Conservation (phyloP, 2,797 vertebrate genomes). For the Notolabrus celidotus region DNA sequence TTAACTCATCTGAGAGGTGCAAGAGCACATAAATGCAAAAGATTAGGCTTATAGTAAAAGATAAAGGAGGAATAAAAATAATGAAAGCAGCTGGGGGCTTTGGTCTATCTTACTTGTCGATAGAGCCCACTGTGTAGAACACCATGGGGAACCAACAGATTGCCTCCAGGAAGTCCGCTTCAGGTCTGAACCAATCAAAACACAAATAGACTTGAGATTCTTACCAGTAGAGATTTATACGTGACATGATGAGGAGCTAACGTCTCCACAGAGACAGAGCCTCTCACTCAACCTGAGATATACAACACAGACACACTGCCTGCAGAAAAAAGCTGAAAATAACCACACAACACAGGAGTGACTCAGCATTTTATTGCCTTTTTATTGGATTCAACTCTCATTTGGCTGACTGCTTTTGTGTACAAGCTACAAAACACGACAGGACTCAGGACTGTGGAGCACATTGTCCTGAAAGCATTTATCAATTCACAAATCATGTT, state of each 20-base stretch:
- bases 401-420: constrained; percentile 62
- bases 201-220: constrained; percentile 57
- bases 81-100: constrained; percentile 12
- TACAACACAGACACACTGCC: constrained; percentile 57
- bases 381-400: constrained; percentile 79
- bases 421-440: constrained; percentile 56
- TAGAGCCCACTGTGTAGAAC: constrained; percentile 90
- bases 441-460: constrained; percentile 28
- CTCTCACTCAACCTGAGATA: constrained; percentile 47
- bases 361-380: constrained; percentile 81
- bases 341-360: constrained; percentile 69
- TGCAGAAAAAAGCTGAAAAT: constrained; percentile 65
- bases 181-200: constrained; percentile 83
- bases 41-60: neutral
- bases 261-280: constrained; percentile 43
- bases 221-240: constrained; percentile 38
- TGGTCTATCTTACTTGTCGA: constrained; percentile 86
- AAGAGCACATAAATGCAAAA: neutral
- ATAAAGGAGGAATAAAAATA: neutral
- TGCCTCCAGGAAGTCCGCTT: constrained; percentile 89
- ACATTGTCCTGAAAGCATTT: constrained; percentile 64
- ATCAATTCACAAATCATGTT: constrained; percentile 68
- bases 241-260: constrained; percentile 44
- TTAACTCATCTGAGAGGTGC: neutral
- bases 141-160: constrained; percentile 92